These are phyloP conservation scores for Cephalopholis sonnerati DNA, from an alignment of 2,113 vertebrate species.

Conservation along the genomic window DNA sequence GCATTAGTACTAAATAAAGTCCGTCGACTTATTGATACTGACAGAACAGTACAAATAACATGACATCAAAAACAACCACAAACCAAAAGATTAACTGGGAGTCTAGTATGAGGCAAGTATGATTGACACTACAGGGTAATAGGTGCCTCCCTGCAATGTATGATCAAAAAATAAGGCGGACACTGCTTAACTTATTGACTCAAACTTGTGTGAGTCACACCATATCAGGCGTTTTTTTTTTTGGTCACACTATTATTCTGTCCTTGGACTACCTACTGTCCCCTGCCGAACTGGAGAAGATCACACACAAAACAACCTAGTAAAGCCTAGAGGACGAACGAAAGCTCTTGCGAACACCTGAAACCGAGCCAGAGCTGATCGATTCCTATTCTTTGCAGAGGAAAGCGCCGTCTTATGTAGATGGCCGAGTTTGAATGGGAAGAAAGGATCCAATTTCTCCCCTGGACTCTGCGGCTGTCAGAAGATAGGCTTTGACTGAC, in stretches of 20 bases:
- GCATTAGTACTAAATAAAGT: neutral
- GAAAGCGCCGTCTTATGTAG: slow-evolving; percentile 74
- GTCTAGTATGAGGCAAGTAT: neutral
- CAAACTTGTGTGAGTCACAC: slow-evolving; percentile 24
- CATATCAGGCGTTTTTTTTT: slow-evolving; percentile 21
- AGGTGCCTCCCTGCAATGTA: slow-evolving; percentile 2
- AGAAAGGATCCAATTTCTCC: slow-evolving; percentile 81
- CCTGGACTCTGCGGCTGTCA: slow-evolving; percentile 74
- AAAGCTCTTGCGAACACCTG: slow-evolving; percentile 61
- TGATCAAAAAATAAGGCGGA: neutral
- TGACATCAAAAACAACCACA: neutral
- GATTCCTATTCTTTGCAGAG: slow-evolving; percentile 68
- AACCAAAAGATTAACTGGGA: neutral
- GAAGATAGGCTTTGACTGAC: slow-evolving; percentile 83
- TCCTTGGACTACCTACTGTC: slow-evolving; percentile 46
- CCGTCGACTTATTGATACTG: neutral
- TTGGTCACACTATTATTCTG: slow-evolving; percentile 37
- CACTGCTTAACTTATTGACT: neutral
- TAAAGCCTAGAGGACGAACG: slow-evolving; percentile 53
- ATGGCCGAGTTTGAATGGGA: slow-evolving; percentile 74
- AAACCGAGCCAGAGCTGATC: slow-evolving; percentile 76
- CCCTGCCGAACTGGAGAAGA: slow-evolving; percentile 55
- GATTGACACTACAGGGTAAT: slow-evolving; percentile 5
- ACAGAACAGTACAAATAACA: neutral
- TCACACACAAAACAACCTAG: slow-evolving; percentile 54